Evolutionary conservation across 92 coral and sea anemone genomes (phyloP), one percentile per base, ranked within the genome.

Genomic region (Palythoa grandiflora): DNA sequence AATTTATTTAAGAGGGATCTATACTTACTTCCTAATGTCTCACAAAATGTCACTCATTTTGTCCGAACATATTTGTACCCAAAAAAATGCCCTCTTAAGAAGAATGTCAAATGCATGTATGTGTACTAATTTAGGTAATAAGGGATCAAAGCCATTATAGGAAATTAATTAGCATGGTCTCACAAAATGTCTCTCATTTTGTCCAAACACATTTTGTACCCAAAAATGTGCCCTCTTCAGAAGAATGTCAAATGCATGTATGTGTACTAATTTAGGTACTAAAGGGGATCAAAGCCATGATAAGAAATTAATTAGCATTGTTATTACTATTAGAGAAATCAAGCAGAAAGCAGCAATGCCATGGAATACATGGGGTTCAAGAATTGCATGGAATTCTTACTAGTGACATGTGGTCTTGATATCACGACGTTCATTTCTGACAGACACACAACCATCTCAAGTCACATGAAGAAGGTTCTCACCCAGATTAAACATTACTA

Each of bases 361-460:
- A 88, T 88, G 90, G 87, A 88, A 79, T 88, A 63, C 63, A 10
- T 88, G 38, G 90, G 90, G 1, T 88, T 88, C 54, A 39, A 78
- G 20, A 77, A 78, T 1, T 88, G 90, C 66, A 88, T 88, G 87
- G 90, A 79, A 13, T 88, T 60, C 59, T 4, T 79, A 37, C 19
- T 88, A 3, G 86, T 37, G 65, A 68, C 88, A 16, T 40, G 38
- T 38, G 51, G 78, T 38, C 65, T 88, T 21, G 48, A 57, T 1
- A 78, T 88, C 39, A 88, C 78, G 35, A 88, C 79, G 40, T 79
- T 88, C 15, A 60, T 88, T 2, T 88, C 90, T 38, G 90, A 79
- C 63, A 37, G 90, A 39, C 90, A 88, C 36, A 48, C 68, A 36
- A 36, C 79, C 5, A 88, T 88, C 3, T 20, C 87, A 20, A 37